Evolutionary conservation across 2,888 invertebrate species (phyloP).

Genomic region (Sesia bembeciformis): DNA sequence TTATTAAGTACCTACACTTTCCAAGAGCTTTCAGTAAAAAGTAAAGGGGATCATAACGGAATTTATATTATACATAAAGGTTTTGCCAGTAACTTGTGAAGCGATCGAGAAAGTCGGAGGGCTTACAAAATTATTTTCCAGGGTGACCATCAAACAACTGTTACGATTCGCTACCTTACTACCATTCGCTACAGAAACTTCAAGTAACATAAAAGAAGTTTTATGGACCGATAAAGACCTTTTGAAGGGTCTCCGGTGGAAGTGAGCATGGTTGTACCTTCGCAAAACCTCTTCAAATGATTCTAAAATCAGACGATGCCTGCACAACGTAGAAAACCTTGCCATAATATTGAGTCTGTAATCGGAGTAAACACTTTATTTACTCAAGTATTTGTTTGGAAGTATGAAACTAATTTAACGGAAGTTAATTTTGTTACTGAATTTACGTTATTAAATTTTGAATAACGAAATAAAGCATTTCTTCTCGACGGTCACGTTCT

Average conservation of each 20-base stretch:
- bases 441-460: too few relatives aligned
- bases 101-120: conserved; percentile 45
- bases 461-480: too few relatives aligned
- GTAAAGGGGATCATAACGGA: conserved; percentile 61
- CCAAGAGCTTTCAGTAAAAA: conserved; percentile 46
- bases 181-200: conserved; percentile 55
- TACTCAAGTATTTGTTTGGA: too few relatives aligned
- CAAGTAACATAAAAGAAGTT: conserved; percentile 61
- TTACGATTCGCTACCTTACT: conserved; percentile 13
- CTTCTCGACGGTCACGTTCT: too few relatives aligned
- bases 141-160: conserved; percentile 62
- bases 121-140: conserved; percentile 62
- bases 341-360: too few relatives aligned
- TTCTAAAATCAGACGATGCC: not conserved
- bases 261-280: conserved; percentile 12
- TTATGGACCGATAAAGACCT: conserved; percentile 66
- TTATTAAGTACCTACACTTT: conserved; percentile 26
- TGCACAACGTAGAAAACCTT: too few relatives aligned
- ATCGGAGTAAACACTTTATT: too few relatives aligned
- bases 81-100: conserved; percentile 51
- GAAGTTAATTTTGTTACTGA: too few relatives aligned
- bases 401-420: too few relatives aligned
- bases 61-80: conserved; percentile 62
- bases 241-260: conserved; percentile 51
- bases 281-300: not conserved